Conservation (phyloP, 2,888 invertebrate genomes). For the Dasypolia templi region DNA sequence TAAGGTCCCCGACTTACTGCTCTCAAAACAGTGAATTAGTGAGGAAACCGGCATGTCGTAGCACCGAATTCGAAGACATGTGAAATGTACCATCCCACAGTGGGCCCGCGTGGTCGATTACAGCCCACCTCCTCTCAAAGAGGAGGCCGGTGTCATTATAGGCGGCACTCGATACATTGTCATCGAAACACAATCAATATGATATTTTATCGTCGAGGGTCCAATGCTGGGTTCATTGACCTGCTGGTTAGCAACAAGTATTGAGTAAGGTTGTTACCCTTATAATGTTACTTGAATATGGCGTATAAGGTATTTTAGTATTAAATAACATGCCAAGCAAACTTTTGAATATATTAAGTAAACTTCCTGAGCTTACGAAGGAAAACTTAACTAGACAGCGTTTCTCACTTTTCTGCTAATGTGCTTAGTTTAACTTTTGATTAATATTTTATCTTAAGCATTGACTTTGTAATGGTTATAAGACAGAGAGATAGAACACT, state of each 20-base stretch:
- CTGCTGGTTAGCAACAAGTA: slow-evolving; percentile 17
- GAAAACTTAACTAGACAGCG: background rate
- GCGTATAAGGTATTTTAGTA: background rate
- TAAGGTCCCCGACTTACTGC: too few relatives aligned
- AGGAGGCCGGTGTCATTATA: too few relatives aligned
- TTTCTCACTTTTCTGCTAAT: too few relatives aligned
- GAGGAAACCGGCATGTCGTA: too few relatives aligned
- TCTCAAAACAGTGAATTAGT: too few relatives aligned
- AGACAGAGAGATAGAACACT: too few relatives aligned
- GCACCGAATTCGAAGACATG: too few relatives aligned
- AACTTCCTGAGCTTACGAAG: background rate
- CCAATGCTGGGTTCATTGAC: slow-evolving; percentile 28
- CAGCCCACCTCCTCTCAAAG: too few relatives aligned
- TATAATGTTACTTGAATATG: slow-evolving; percentile 7
- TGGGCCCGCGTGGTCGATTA: too few relatives aligned
- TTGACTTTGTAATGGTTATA: background rate
- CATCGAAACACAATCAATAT: slow-evolving; percentile 40
- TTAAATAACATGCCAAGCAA: slow-evolving; percentile 10
- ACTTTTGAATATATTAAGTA: slow-evolving; percentile 1
- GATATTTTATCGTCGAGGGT: slow-evolving; percentile 36
- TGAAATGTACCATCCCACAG: too few relatives aligned
- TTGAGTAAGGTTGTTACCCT: slow-evolving; percentile 46
- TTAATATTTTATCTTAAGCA: background rate
- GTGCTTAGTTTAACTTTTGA: background rate
- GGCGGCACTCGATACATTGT: slow-evolving; percentile 42